Evolutionary conservation across 64 coral and sea anemone genomes (phyloP), one percentile per base, ranked within the genome.

Genomic region (Anthopleura sola): DNA sequence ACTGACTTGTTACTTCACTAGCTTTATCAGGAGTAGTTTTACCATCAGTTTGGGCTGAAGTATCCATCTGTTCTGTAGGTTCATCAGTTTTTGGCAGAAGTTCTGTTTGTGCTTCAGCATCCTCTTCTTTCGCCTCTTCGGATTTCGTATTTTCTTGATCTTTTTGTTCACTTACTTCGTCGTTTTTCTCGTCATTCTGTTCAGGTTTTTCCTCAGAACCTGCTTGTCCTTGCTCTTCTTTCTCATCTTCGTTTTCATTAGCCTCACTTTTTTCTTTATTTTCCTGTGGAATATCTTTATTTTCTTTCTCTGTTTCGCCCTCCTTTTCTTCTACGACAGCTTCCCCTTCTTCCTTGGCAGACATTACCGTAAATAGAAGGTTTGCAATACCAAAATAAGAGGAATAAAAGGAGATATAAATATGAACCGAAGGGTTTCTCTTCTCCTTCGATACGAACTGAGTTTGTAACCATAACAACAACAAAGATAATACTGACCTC

Each of bases 11-110:
- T 38, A 49, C 82, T 40, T 75, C 88, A 62, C 55, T 57, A 19
- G 84, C 47, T 48, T 89, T 86, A 69, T 74, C 49, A 16, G 87
- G 90, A 31, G 87, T 91, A 38, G 46, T 60, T 31, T 78, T 58
- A 16, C 87, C 83, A 78, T 92, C 90, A 1, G 94, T 97, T 87
- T 97, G 94, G 21, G 76, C 90, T 49, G 87, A 82, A 82, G 26
- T 49, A 56, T 53, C 82, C 71, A 68, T 78, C n/a, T n/a, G 51
- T 64, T 80, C 51, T 60, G 26, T 85, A 46, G 21, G 31, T 34
- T 36, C 37, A 37, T 55, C 83, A 66, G 58, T 82, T 81, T 84
- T 39, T 38, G 50, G 68, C 87, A 29, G 64, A 56, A 54, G 39
- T n/a, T 34, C 75, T 89, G 34, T 97, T 78, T 32, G 55, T 49